phyloP scores from a whole-genome alignment of 1,140 invertebrate species.

The Papilio machaon region DNA sequence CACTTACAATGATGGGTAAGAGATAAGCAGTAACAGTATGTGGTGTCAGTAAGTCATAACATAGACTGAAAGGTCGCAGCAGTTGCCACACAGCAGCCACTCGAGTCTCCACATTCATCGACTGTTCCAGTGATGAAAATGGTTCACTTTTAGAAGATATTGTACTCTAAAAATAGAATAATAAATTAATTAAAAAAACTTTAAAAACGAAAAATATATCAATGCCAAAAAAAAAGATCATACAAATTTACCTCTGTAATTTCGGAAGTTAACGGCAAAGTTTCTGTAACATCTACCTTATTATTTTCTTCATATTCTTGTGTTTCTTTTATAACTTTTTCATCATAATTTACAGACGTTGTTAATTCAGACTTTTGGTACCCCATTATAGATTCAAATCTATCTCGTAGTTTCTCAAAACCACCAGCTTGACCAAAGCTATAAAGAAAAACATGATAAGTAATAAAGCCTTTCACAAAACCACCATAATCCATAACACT shows the following conservation, averaged over 20 bases:
- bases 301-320: slow-evolving; percentile 67
- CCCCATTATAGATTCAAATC: slow-evolving; percentile 87
- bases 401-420: slow-evolving; percentile 93
- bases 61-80: slow-evolving; percentile 95
- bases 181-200: slow-evolving; percentile 18
- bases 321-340: slow-evolving; percentile 75
- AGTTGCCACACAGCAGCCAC: slow-evolving; percentile 82
- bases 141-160: slow-evolving; percentile 63
- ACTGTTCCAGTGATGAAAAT: slow-evolving; percentile 71
- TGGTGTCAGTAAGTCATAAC: slow-evolving; percentile 95
- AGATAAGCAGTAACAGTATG: slow-evolving; percentile 96
- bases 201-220: background rate
- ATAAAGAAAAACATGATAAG: slow-evolving; percentile 47
- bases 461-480: background rate
- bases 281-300: slow-evolving; percentile 54
- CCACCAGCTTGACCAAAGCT: slow-evolving; percentile 94
- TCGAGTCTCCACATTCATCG: slow-evolving; percentile 50
- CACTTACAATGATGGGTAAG: slow-evolving; percentile 94
- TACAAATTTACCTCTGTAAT: slow-evolving; percentile 81
- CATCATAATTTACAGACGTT: slow-evolving; percentile 69
- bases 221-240: slow-evolving; percentile 58
- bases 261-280: slow-evolving; percentile 64
- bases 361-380: slow-evolving; percentile 75
- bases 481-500: too few species aligned
- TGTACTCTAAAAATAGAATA: slow-evolving; percentile 56